Evolutionary conservation across 2,888 invertebrate species (phyloP), one percentile per base, ranked within the genome.

Genomic region (Rhamphomyia laevipes): DNA sequence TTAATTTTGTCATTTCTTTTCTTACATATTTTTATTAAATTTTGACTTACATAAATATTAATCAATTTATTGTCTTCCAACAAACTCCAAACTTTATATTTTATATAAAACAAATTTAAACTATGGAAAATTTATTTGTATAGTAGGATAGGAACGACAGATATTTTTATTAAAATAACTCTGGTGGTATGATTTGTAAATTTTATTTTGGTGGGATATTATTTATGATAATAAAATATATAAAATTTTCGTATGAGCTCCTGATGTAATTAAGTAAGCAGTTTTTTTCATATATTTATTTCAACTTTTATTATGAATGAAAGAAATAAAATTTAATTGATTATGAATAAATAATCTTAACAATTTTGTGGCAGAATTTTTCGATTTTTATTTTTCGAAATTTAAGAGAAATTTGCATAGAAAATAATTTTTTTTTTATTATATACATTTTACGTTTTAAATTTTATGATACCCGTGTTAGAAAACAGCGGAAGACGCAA

Each of bases 401-500:
- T n/a, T n/a, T n/a, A n/a, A n/a, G n/a, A n/a, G n/a, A n/a, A n/a
- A n/a, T n/a, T n/a, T n/a, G n/a, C n/a, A n/a, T n/a, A n/a, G n/a
- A 51, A 54, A 54, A 50, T 55, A 47, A 49, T 51, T 51, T 52
- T 43, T 51, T 51, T 53, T 46, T 51, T 51, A 51, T 51, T 51
- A 47, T 48, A 27, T 27, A 27, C 23, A 27, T 27, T 27, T 6
- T 27, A 27, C 23, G 23, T 27, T 27, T 27, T 27, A 7, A 27
- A 6, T 27, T 27, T 27, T 27, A 27, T 62, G 61, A n/a, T 43
- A 23, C 53, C 68, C 68, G 60, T 58, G 58, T 63, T 57, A 57
- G 59, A 62, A 66, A 68, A 69, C 70, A 67, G 67, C 66, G 63
- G 64, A 67, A 67, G 68, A 69, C 70, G 70, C 68, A 68, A 68